A percentile compares a stretch with the other conserved stretches of the same genome.
These are phyloP conservation scores for Promerops cafer DNA, from an alignment of 2,113 vertebrate genomes.

Conservation along the genomic window DNA sequence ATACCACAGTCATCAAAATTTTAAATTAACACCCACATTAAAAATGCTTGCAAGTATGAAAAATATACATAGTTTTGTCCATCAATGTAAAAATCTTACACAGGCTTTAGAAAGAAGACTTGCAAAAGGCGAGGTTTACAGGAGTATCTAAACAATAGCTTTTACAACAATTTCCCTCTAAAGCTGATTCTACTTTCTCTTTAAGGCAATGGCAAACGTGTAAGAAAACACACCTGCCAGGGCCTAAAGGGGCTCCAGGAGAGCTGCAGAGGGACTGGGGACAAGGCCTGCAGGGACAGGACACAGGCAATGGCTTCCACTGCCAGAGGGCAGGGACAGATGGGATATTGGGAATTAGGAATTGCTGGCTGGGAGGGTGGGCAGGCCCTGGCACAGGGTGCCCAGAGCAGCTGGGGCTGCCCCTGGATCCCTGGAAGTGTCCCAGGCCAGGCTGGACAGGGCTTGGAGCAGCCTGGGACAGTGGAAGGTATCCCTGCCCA, in stretches of 20 bases:
- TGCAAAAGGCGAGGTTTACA: background rate
- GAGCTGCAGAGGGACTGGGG: background rate
- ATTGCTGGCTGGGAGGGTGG: rapidly evolving
- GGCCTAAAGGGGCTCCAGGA: background rate
- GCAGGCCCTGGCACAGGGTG: background rate
- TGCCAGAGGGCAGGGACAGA: rapidly evolving
- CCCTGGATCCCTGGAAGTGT: background rate
- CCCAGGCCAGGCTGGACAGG: rapidly evolving
- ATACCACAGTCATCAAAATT: background rate
- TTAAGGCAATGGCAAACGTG: rapidly evolving
- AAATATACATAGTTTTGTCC: background rate
- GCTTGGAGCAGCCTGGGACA: rapidly evolving
- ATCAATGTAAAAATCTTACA: background rate
- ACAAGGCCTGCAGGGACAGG: rapidly evolving
- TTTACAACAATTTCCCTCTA: background rate
- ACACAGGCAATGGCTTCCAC: rapidly evolving
- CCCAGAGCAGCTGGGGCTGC: background rate
- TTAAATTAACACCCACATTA: background rate
- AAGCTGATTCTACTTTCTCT: background rate
- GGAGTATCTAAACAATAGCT: background rate
- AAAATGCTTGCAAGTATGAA: background rate
- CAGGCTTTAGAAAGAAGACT: background rate
- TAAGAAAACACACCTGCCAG: background rate
- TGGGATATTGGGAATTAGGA: rapidly evolving
- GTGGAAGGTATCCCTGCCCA: background rate